Evolutionary conservation across 2,113 vertebrate species (phyloP), one percentile per base, ranked within the genome.

Genomic region (Tupaia tana): DNA sequence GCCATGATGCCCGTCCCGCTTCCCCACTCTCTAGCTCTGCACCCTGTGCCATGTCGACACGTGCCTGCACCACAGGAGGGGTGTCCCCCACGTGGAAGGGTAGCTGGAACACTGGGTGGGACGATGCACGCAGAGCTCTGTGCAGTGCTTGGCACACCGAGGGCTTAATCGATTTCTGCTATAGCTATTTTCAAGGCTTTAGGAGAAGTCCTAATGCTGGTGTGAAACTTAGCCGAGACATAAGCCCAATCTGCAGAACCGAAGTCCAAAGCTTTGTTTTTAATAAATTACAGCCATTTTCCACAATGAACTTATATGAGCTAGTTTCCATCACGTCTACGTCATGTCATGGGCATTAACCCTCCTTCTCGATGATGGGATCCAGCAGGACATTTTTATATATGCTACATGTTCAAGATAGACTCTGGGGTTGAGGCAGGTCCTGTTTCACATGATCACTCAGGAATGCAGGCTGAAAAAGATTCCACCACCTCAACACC

Each of bases 401-500:
- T 3, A 4, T 9, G 15, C 14, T 69, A 7, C 14, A 9, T 0
- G 9, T n/a, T 27, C 9, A 18, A 15, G 31, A n/a, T 0, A 15
- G n/a, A 52, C 6, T 22, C 10, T 8, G n/a, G 27, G 61, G 14
- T 7, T 19, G 34, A 74, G 22, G 8, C 14, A 69, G 13, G 24
- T 20, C 59, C 43, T n/a, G 2, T 1, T 61, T 9, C 14, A 22
- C 10, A 19, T 10, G 4, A 3, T 27, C 5, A 29, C 59, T n/a
- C 66, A 29, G 59, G n/a, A 43, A 66, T 29, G 9, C 24, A 52
- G 25, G 8, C 15, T 27, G 18, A 8, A 4, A 7, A 11, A 27
- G 3, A 34, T 0, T 2, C 15, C 16, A 59, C 9, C 12, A 29
- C 24, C 86, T 67, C n/a, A 43, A 2, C 9, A 6, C 0, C 58